Evolutionary conservation across 1,140 invertebrate species (phyloP), one percentile per base, ranked within the genome.

Genomic region (Thalassaphorura encarpata): DNA sequence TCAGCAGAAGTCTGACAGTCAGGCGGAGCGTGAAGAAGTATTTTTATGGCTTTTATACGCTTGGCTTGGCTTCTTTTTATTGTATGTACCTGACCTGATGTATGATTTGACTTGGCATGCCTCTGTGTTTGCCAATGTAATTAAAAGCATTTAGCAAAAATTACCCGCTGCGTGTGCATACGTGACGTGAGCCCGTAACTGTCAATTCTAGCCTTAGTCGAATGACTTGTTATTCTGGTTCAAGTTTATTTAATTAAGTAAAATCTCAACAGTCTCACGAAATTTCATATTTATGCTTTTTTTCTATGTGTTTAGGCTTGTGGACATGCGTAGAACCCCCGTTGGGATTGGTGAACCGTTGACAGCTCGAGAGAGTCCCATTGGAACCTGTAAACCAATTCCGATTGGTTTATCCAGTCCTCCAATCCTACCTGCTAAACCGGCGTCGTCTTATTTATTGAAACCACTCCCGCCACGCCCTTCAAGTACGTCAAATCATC

Each of bases 251-350:
- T 45, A 6, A 18, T 23, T 18, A 18, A 15, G 8, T 45, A 6
- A 21, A 15, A 18, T 45, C 6, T 45, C 21, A 11, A 21, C 21
- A 45, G 6, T 45, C 18, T 13, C 6, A 15, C 8, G 42, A 45
- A 45, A 13, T 18, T 18, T 45, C 13, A 11, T 39, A 15, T n/a
- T 52, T 40, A 40, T 11, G 46, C n/a, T 21, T 43, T 54, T 52
- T 60, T 23, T 42, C 36, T 33, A 43, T 28, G 46, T 51, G 53
- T n/a, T 51, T 54, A 68, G 64, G 21, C 54, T 67, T 13, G 67
- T 68, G 52, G 67, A 69, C 57, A 68, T 68, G 59, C 50, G 61
- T 23, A 50, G 62, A 33, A 52, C 61, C 11, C 11, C 33, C n/a
- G n/a, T n/a, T 29, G 63, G 43, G 11, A 66, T 60, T 26, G 64